These are phyloP conservation scores for Enteromius argenteus DNA, from an alignment of 2,797 vertebrate genomes.

Conservation along the genomic window DNA sequence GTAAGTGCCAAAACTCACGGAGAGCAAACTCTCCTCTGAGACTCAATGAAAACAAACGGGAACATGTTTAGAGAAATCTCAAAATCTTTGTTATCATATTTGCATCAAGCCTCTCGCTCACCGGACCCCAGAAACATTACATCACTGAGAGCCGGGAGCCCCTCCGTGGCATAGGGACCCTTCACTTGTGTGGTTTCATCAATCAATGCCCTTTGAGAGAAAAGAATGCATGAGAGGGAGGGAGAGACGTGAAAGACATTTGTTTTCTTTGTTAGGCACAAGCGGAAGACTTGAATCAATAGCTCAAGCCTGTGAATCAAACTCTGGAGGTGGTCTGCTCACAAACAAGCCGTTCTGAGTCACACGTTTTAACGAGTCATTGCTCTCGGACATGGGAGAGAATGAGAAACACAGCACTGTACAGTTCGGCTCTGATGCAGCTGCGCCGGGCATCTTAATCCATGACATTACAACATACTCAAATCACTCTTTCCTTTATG, in stretches of 20 bases:
- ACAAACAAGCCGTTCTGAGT: conserved; percentile 60
- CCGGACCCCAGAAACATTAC: conserved; percentile 68
- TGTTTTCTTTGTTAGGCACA: conserved; percentile 65
- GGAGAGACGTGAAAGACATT: conserved; percentile 64
- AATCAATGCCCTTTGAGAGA: conserved; percentile 65
- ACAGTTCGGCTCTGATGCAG: conserved; percentile 26
- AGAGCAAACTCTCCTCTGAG: background rate
- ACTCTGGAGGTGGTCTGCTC: conserved; percentile 64
- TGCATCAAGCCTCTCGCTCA: conserved; percentile 2
- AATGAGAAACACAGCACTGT: conserved; percentile 35
- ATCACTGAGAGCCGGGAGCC: conserved; percentile 68
- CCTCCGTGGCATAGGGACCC: conserved; percentile 50
- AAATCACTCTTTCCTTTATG: conserved; percentile 55
- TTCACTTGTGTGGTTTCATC: conserved; percentile 67
- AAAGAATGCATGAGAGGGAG: conserved; percentile 58
- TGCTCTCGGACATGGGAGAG: conserved; percentile 41
- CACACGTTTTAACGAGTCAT: conserved; percentile 51
- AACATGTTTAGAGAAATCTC: background rate
- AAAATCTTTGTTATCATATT: conserved; percentile 8
- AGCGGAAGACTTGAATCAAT: conserved; percentile 62
- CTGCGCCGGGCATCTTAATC: conserved; percentile 35
- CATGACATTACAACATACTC: conserved; percentile 33
- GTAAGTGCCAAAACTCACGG: background rate
- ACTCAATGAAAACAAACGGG: conserved; percentile 1
- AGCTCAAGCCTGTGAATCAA: conserved; percentile 61